phyloP scores from a whole-genome alignment of 2,797 vertebrate species.

The Threskiornis aethiopicus region DNA sequence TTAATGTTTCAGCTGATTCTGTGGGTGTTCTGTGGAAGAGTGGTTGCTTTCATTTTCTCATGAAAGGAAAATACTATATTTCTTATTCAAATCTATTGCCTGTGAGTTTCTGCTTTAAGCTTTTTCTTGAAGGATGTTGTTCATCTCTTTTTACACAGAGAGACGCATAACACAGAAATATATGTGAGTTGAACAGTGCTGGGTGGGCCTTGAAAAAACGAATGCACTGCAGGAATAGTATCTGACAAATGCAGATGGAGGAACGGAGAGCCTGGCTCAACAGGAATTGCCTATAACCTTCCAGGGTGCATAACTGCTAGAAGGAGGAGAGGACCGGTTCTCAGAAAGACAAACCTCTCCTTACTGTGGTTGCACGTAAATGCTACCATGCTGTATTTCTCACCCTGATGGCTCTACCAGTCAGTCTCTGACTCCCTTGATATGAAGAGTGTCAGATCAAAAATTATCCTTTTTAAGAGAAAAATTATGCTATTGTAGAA shows the following conservation, averaged over 20 bases:
- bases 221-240: not conserved
- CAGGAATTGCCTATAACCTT: not conserved
- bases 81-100: constrained; percentile 41
- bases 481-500: not conserved
- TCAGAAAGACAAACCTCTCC: not conserved
- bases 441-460: not conserved
- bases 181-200: not conserved
- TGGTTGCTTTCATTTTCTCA: constrained; percentile 65
- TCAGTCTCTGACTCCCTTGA: not conserved
- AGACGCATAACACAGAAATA: not conserved
- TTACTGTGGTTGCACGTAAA: not conserved
- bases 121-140: constrained; percentile 39
- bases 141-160: constrained; percentile 39
- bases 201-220: not conserved
- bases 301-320: not conserved
- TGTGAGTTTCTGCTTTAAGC: constrained; percentile 36
- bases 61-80: constrained; percentile 44
- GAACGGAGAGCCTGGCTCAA: not conserved
- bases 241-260: not conserved
- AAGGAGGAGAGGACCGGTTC: not conserved
- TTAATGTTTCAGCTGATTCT: constrained; percentile 64
- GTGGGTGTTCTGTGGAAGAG: constrained; percentile 53
- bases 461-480: not conserved
- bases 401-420: not conserved
- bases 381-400: not conserved